Base-by-base conservation (phyloP, 2,888 invertebrate species). In the Yponomeuta evonymella region DNA sequence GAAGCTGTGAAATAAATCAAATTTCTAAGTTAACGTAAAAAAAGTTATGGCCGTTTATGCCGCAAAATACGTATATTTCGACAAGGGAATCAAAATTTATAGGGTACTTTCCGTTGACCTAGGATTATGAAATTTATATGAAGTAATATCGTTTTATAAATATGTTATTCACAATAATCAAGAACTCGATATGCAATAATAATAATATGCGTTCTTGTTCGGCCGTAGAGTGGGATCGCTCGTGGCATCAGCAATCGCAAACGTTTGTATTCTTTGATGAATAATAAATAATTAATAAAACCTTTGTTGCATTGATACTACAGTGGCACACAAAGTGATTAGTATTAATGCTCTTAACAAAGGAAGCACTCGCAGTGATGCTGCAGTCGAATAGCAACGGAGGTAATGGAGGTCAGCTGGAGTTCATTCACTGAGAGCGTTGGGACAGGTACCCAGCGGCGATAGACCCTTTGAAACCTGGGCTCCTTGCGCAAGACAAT, bases 401-500 rank as follows among this genome's bases (percentile, higher is more conserved):
- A 69, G 48, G 67, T 67, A 51, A 51, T 70, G 58, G 67, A 71
- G 72, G 71, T 72, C 72, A 70, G 65, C 72, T 73, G 70, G 79
- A 81, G 86, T 84, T 85, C 83, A 79, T 85, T 85, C 80, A 83
- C 83, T 75, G 75, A 71, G 71, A 76, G 77, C 76, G 75, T 77
- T 79, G 75, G 79, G 76, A 80, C 84, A 85, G 84, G 87, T 87
- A 87, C 75, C 51, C 75, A 75, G 78, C 79, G 73, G 78, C 77
- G 82, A 71, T 64, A 70, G 66, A 67, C 67, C 70, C 71, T 67
- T 68, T n/a, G 68, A 29, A 71, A 36, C 36, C 69, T 29, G 70
- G 43, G 62, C 75, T 79, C 78, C 76, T 71, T 75, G 75, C 73
- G 75, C 79, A 79, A 81, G 81, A 84, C 85, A 84, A 83, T 81